phyloP scores from a whole-genome alignment of 2,113 vertebrate genomes.

The Macrotis lagotis region DNA sequence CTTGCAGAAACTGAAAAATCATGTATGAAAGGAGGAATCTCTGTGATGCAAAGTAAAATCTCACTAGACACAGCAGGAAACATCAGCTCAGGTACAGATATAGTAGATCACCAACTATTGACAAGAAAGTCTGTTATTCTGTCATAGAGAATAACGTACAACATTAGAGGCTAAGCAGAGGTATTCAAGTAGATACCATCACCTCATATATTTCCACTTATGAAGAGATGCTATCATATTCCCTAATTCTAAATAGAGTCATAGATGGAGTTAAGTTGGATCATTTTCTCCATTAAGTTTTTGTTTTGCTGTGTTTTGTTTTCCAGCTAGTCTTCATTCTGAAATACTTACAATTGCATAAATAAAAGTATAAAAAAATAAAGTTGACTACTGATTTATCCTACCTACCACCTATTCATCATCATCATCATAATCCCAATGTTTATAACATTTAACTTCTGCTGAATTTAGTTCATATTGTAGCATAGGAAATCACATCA shows the following conservation, averaged over 20 bases:
- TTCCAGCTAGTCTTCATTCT: neutral
- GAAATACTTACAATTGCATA: neutral
- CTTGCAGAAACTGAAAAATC: neutral
- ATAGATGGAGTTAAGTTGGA: neutral
- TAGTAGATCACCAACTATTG: slow-evolving; percentile 1
- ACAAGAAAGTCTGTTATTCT: slow-evolving; percentile 5
- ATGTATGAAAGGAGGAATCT: neutral
- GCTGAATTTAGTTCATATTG: neutral
- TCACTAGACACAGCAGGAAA: slow-evolving; percentile 17
- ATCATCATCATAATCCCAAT: neutral
- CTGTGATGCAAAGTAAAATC: neutral
- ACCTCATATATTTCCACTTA: slow-evolving; percentile 16
- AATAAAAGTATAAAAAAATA: neutral
- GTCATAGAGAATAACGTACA: slow-evolving; percentile 8
- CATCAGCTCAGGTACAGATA: slow-evolving; percentile 30
- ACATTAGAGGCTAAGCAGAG: slow-evolving; percentile 24
- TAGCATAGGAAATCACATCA: neutral
- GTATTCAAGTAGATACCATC: neutral
- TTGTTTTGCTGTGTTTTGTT: neutral
- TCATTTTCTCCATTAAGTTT: neutral
- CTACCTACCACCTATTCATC: too few species aligned
- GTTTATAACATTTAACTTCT: neutral
- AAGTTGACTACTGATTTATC: neutral
- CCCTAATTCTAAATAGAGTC: slow-evolving; percentile 26
- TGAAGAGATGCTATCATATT: slow-evolving; percentile 30